phyloP scores from a whole-genome alignment of 1,140 invertebrate genomes.

The Aphaenogaster ashmeadi region DNA sequence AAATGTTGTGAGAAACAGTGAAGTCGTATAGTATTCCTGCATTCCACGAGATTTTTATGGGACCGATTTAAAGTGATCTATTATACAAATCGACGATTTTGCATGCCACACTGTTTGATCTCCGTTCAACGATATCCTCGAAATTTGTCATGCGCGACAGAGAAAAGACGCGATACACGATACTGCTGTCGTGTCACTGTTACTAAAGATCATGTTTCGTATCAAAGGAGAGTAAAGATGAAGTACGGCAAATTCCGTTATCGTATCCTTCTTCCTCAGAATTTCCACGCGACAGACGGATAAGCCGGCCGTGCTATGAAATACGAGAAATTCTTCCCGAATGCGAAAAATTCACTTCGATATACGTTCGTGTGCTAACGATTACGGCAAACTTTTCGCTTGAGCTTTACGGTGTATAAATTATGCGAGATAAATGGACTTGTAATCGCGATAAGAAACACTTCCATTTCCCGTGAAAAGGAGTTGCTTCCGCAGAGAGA shows the following conservation, averaged over 20 bases:
- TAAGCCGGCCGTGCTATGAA: background rate
- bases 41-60: background rate
- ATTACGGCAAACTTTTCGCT: slow-evolving; percentile 41
- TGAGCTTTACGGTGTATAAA: slow-evolving; percentile 14
- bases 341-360: slow-evolving; percentile 9
- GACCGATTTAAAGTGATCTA: background rate
- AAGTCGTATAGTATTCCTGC: slow-evolving; percentile 14
- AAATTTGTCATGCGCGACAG: slow-evolving; percentile 41
- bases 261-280: slow-evolving; percentile 34
- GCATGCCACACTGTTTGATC: slow-evolving; percentile 34
- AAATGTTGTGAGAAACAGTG: slow-evolving; percentile 35
- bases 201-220: slow-evolving; percentile 36
- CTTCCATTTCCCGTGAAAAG: slow-evolving; percentile 13
- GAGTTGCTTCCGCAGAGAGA: background rate
- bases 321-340: slow-evolving; percentile 22
- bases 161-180: slow-evolving; percentile 24
- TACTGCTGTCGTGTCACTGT: slow-evolving; percentile 36
- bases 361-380: background rate
- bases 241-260: slow-evolving; percentile 30
- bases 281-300: slow-evolving; percentile 1
- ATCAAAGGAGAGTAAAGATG: slow-evolving; percentile 40
- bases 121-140: slow-evolving; percentile 16
- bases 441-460: slow-evolving; percentile 33
- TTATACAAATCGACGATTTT: slow-evolving; percentile 18
- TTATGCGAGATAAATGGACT: slow-evolving; percentile 22